Base-by-base conservation (phyloP, 2,113 vertebrate genomes). In the Hoplias malabaricus region DNA sequence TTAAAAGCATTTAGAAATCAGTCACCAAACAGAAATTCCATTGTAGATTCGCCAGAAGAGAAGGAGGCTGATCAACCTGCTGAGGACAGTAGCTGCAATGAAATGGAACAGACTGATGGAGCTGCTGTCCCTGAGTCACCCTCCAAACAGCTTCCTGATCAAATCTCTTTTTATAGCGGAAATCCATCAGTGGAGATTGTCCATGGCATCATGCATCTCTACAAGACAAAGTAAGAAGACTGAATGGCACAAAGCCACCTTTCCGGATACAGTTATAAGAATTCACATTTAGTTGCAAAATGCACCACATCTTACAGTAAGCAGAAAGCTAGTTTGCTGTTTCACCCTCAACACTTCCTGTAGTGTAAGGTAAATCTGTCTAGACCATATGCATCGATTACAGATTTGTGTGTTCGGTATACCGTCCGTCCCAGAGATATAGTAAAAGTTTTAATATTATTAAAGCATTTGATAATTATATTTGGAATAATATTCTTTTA, bases 161-260 rank as follows among this genome's bases (percentile, higher is more conserved):
- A 99, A 92, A 98, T 99, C 74, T 97, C 96, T 3, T 99, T 99
- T 92, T 98, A 98, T 92, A 99, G 98, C 0, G 98, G 98, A 66
- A 99, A 99, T 69, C 96, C 98, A 0, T 98, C 96, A 0, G 98
- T 99, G 33, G 97, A 99, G 89, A 98, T 99, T 0, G 91, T 98
- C 73, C 97, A 99, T 3, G 98, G 97, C n/a, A 96, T 99, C 75
- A 98, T 99, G 97, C 98, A 99, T 50, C 94, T 99, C 11, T 99
- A 99, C 87, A 99, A 99, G 88, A 99, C 97, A 79, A 98, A 98
- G 98, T 99, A 87, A 95, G 96, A 43, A 0, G 34, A 3, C 0
- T 38, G 9, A 3, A 12, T n/a, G 25, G 3, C 12, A 67, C 46
- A 31, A 11, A 9, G 31, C 31, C 70, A 57, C 25, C 4, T 57